Conservation (phyloP, 2,888 invertebrate species). For the Hymenopus coronatus region DNA sequence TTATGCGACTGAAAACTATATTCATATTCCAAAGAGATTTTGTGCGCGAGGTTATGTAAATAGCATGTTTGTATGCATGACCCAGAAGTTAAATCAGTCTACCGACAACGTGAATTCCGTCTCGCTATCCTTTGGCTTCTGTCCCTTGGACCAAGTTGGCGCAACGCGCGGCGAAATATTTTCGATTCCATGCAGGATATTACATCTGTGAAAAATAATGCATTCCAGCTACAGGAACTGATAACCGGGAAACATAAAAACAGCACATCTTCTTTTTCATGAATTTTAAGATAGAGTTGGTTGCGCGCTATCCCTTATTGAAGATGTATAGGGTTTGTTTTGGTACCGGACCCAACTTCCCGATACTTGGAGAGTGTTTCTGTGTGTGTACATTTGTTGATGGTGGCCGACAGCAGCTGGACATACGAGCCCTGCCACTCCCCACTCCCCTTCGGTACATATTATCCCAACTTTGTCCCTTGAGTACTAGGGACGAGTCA, state of each 20-base stretch:
- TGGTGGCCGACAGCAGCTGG: background rate
- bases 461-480: background rate
- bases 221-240: too few species aligned
- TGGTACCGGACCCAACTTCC: background rate
- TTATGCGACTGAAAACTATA: background rate
- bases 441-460: background rate
- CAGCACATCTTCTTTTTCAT: background rate
- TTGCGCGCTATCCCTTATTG: background rate
- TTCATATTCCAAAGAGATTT: background rate
- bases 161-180: too few species aligned
- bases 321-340: conserved; percentile 18
- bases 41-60: background rate
- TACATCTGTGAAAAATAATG: background rate
- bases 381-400: background rate
- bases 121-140: background rate
- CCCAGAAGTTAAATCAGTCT: background rate
- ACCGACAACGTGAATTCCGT: too few species aligned
- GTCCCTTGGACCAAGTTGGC: background rate
- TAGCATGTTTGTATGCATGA: background rate
- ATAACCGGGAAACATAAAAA: background rate
- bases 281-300: conserved; percentile 7
- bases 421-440: background rate
- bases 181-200: background rate
- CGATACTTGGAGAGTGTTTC: background rate
- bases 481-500: background rate